These are phyloP conservation scores for Beroe ovata DNA, from an alignment of 37 sponge, comb jelly and placozoan genomes.

Conservation along the genomic window DNA sequence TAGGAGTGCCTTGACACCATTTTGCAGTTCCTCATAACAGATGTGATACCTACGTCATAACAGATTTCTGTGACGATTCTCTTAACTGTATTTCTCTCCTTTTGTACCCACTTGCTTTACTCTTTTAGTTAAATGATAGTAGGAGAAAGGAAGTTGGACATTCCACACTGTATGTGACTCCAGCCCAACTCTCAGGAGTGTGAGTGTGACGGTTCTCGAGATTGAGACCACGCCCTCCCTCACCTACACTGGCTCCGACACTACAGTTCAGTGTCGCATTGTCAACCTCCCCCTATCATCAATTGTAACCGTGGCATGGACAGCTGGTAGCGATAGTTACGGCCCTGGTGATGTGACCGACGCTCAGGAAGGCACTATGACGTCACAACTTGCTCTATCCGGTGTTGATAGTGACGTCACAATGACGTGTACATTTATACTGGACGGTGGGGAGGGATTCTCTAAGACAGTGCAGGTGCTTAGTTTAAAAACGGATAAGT, in stretches of 20 bases:
- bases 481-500: too few relatives aligned
- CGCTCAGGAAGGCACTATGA: background rate
- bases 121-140: too few relatives aligned
- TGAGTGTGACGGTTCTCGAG: background rate
- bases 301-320: background rate
- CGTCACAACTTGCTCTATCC: background rate
- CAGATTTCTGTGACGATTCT: too few relatives aligned
- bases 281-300: background rate
- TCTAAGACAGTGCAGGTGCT: background rate
- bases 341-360: background rate
- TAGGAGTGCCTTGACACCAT: too few relatives aligned
- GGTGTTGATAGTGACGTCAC: background rate
- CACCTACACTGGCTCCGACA: constrained; percentile 19
- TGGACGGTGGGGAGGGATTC: background rate
- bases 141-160: too few relatives aligned
- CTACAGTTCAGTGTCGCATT: background rate
- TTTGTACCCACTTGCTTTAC: too few relatives aligned
- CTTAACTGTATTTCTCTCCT: too few relatives aligned
- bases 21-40: too few relatives aligned
- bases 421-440: background rate
- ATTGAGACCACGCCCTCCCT: background rate
- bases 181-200: too few relatives aligned
- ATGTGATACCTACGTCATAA: too few relatives aligned
- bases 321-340: background rate
- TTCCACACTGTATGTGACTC: too few relatives aligned